Evolutionary conservation across 2,113 vertebrate genomes (phyloP).

Genomic region (Dipodomys stephensi): DNA sequence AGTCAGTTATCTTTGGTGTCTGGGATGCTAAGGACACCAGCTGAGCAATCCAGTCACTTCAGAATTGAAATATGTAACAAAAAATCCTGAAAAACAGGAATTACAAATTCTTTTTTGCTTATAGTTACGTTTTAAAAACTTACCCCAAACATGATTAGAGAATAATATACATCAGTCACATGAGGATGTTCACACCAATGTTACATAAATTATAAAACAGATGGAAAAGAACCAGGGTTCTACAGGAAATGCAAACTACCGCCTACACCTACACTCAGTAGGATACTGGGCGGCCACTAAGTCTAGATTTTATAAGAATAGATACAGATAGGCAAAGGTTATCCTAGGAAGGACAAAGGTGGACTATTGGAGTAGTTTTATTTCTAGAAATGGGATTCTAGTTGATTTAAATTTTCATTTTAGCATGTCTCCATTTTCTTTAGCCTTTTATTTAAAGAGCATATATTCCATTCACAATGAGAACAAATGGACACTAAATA

Average conservation of each 20-base stretch:
- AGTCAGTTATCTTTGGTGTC: neutral
- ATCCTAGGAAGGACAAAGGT: neutral
- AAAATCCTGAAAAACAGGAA: neutral
- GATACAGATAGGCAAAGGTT: accelerated
- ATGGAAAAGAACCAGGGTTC: neutral
- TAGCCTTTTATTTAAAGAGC: neutral
- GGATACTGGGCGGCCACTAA: accelerated
- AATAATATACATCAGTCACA: neutral
- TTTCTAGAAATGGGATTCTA: neutral
- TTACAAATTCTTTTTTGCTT: neutral
- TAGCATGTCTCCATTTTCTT: neutral
- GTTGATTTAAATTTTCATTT: neutral
- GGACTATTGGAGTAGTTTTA: too few relatives aligned
- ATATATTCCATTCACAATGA: neutral
- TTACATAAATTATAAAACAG: neutral
- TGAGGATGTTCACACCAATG: neutral
- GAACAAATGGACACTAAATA: neutral
- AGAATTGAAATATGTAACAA: neutral
- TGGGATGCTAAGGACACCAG: neutral
- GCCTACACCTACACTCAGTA: too few relatives aligned
- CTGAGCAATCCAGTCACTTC: neutral
- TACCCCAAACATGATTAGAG: neutral
- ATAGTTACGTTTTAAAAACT: neutral
- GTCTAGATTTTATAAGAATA: neutral
- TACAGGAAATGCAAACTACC: neutral